phyloP scores from a whole-genome alignment of 2,797 vertebrate species.

The Myotis vivesi region DNA sequence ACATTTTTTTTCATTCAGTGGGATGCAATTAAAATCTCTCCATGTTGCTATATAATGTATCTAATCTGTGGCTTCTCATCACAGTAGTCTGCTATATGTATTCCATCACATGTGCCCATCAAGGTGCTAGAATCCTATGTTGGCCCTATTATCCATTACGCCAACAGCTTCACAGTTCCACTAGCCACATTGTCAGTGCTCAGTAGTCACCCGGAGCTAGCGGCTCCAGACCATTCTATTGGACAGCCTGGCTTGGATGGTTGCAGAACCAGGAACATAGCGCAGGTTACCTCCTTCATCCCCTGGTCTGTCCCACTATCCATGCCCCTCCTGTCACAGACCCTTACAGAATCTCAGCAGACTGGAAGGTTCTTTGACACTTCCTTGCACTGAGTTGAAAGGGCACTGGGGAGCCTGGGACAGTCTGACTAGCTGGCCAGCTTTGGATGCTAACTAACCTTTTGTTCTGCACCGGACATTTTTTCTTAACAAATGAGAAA shows the following conservation, averaged over 20 bases:
- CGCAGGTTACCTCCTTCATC: background rate
- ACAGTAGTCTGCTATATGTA: background rate
- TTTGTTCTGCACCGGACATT: background rate
- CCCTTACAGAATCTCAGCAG: background rate
- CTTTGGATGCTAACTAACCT: background rate
- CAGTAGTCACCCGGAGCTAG: background rate
- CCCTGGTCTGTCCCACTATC: background rate
- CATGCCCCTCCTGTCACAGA: background rate
- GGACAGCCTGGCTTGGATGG: background rate
- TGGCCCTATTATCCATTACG: background rate
- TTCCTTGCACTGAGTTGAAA: background rate
- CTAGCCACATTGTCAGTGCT: background rate
- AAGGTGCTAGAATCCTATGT: too few species aligned
- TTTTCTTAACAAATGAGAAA: slow-evolving; percentile 54
- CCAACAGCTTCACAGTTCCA: background rate
- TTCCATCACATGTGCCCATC: background rate
- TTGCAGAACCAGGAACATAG: background rate
- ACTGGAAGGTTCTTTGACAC: background rate
- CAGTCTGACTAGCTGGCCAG: background rate
- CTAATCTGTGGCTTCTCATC: background rate
- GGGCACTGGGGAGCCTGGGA: background rate
- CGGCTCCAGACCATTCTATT: background rate
- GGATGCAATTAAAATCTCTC: background rate
- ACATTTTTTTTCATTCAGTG: background rate
- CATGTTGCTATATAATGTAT: background rate